These are phyloP conservation scores for Drosophila tripunctata DNA, from an alignment of 2,888 invertebrate species.

Conservation along the genomic window DNA sequence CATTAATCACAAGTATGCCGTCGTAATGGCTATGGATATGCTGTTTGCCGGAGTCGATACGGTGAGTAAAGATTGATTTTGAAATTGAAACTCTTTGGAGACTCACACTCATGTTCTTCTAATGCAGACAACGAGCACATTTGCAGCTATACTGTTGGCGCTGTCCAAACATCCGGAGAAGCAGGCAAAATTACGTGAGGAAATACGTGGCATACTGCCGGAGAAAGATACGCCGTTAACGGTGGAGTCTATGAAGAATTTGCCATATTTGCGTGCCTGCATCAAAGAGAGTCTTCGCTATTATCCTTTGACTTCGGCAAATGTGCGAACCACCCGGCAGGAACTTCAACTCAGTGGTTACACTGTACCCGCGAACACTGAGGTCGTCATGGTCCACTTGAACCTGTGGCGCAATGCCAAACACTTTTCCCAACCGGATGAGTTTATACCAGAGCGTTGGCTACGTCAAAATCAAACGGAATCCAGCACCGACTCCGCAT, in stretches of 20 bases:
- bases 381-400: conserved; percentile 88
- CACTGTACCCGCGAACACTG: conserved; percentile 87
- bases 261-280: conserved; percentile 88
- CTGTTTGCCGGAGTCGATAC: conserved; percentile 89
- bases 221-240: conserved; percentile 83
- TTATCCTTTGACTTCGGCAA: conserved; percentile 86
- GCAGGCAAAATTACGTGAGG: conserved; percentile 87
- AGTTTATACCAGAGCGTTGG: conserved; percentile 92
- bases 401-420: conserved; percentile 87
- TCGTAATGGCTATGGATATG: conserved; percentile 89
- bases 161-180: conserved; percentile 87
- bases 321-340: conserved; percentile 85
- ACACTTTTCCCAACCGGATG: conserved; percentile 86
- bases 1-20: conserved; percentile 86
- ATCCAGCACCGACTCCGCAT: neutral
- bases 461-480: conserved; percentile 77
- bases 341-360: conserved; percentile 87
- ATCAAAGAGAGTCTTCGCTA: conserved; percentile 89
- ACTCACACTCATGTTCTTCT: neutral
- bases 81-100: neutral
- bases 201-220: conserved; percentile 85
- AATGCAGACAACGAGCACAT: conserved; percentile 39
- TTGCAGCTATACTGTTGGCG: conserved; percentile 57
- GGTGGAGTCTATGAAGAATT: conserved; percentile 83
- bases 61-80: conserved; percentile 82